Evolutionary conservation across 2,797 vertebrate genomes (phyloP).

Genomic region (Anabas testudineus): DNA sequence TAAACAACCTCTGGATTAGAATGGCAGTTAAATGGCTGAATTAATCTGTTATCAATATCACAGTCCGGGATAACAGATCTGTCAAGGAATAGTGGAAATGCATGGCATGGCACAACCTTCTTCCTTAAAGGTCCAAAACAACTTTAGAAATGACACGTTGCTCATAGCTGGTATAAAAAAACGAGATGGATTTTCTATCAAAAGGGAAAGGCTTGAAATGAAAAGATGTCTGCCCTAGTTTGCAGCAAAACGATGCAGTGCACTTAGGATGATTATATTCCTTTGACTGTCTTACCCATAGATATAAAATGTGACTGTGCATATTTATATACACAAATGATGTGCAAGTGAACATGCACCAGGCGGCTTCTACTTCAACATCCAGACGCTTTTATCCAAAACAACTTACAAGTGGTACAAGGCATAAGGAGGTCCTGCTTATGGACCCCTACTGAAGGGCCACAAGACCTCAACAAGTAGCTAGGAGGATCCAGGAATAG

Average conservation of each 20-base stretch:
- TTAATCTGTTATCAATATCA: neutral
- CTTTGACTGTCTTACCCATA: slow-evolving; percentile 40
- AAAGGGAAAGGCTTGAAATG: slow-evolving; percentile 45
- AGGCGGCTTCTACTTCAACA: no score
- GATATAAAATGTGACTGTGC: slow-evolving; percentile 55
- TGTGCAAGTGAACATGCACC: slow-evolving; percentile 7
- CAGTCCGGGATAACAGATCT: slow-evolving; percentile 6
- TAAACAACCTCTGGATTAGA: neutral
- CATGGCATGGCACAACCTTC: neutral
- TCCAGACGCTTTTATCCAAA: no score
- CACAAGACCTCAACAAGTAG: no score
- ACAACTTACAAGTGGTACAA: no score
- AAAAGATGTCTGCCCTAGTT: slow-evolving; percentile 37
- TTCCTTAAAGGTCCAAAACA: slow-evolving; percentile 1
- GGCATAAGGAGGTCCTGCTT: no score
- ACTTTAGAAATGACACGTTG: slow-evolving; percentile 33
- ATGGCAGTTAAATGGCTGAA: neutral
- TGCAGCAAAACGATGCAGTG: slow-evolving; percentile 60
- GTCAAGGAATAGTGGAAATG: neutral
- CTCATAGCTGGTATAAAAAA: slow-evolving; percentile 16
- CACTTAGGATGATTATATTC: slow-evolving; percentile 69
- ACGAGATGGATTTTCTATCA: slow-evolving; percentile 41
- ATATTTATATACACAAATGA: slow-evolving; percentile 30
- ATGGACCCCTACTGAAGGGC: no score
- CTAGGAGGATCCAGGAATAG: no score